These are phyloP conservation scores for Oryzaephilus surinamensis DNA, from an alignment of 1,140 invertebrate genomes.

Conservation along the genomic window DNA sequence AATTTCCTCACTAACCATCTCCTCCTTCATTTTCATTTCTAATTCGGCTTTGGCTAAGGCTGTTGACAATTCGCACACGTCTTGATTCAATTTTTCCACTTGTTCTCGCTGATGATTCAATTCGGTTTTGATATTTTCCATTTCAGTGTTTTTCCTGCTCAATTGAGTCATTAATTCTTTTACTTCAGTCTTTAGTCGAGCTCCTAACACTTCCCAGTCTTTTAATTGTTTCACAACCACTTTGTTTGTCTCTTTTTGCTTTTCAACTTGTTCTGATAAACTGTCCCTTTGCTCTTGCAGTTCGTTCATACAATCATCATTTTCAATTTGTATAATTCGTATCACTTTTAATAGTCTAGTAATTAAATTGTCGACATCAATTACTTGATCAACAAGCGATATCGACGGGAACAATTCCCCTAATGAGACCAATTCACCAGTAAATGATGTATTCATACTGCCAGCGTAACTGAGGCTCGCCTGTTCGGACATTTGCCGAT, in stretches of 20 bases:
- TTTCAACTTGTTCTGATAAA: slow-evolving; percentile 27
- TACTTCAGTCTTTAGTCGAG: slow-evolving; percentile 41
- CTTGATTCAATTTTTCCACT: slow-evolving; percentile 40
- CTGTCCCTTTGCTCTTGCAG: slow-evolving; percentile 44
- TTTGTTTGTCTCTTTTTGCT: slow-evolving; percentile 34
- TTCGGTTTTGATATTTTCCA: slow-evolving; percentile 40
- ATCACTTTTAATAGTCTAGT: slow-evolving; percentile 64
- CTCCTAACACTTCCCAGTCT: slow-evolving; percentile 42
- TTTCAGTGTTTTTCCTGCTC: slow-evolving; percentile 39
- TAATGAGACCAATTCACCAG: slow-evolving; percentile 35
- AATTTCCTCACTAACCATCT: slow-evolving; percentile 28
- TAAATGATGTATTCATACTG: slow-evolving; percentile 25
- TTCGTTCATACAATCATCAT: slow-evolving; percentile 52
- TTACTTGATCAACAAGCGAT: slow-evolving; percentile 58
- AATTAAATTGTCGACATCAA: slow-evolving; percentile 62
- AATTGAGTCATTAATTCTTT: slow-evolving; percentile 42
- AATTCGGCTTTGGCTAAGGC: slow-evolving; percentile 37
- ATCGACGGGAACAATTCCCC: slow-evolving; percentile 32
- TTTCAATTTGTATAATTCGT: slow-evolving; percentile 57
- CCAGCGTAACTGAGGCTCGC: slow-evolving; percentile 25
- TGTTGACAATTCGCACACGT: slow-evolving; percentile 42
- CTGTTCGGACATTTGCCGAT: slow-evolving; percentile 48
- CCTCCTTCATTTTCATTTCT: slow-evolving; percentile 28
- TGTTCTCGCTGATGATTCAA: slow-evolving; percentile 38
- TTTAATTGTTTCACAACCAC: slow-evolving; percentile 40